phyloP scores from a whole-genome alignment of 1,140 invertebrate genomes.

The Papilio glaucus region DNA sequence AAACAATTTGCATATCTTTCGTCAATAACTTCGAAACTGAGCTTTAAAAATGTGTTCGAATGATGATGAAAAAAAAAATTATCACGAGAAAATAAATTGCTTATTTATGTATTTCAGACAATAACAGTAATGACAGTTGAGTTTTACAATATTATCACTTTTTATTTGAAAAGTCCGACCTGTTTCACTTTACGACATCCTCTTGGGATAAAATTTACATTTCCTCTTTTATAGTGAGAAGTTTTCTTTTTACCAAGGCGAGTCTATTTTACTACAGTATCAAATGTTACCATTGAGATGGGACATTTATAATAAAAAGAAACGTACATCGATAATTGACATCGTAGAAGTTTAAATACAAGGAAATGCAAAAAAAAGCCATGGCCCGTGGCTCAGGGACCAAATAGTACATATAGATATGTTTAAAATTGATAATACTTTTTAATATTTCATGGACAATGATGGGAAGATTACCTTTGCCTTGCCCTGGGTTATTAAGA shows the following conservation, averaged over 20 bases:
- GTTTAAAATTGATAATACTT: no score
- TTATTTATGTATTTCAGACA: background rate
- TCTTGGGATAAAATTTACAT: slow-evolving; percentile 11
- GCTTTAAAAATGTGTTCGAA: no score
- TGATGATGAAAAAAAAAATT: background rate
- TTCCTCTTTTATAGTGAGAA: background rate
- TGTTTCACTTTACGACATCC: slow-evolving; percentile 16
- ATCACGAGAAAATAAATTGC: background rate
- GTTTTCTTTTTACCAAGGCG: slow-evolving; percentile 2
- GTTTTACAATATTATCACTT: background rate
- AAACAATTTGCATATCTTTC: no score
- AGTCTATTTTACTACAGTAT: background rate
- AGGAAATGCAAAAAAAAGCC: background rate
- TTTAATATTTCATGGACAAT: no score
- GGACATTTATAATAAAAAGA: background rate
- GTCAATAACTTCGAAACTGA: no score
- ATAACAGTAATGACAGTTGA: background rate
- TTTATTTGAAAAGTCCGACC: slow-evolving; percentile 14
- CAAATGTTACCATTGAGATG: background rate
- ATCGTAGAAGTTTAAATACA: background rate
- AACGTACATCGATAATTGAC: background rate
- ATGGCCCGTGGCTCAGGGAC: no score
- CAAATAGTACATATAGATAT: no score
- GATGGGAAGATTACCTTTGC: no score
- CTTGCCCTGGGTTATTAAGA: no score